Conservation (phyloP, 2,888 invertebrate genomes). For the Galeruca laticollis region DNA sequence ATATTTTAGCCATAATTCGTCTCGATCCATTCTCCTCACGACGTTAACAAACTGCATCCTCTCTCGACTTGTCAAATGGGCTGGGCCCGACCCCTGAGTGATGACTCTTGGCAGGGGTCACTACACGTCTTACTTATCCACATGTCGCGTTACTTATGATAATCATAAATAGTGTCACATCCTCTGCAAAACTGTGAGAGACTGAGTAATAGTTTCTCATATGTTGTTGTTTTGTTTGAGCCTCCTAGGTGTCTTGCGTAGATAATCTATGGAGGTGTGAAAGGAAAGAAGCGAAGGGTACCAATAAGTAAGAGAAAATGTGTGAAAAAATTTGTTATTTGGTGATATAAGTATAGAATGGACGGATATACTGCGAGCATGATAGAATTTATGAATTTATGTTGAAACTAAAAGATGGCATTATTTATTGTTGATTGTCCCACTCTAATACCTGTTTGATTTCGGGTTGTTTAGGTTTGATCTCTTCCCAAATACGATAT, state of each 20-base stretch:
- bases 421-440: no score
- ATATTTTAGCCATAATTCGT: slow-evolving; percentile 51
- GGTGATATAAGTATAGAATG: no score
- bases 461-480: no score
- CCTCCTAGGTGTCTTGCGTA: slow-evolving; percentile 25
- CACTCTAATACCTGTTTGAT: no score
- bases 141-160: slow-evolving; percentile 54
- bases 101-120: slow-evolving; percentile 42
- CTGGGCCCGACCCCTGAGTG: slow-evolving; percentile 40
- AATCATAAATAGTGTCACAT: slow-evolving; percentile 55
- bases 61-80: slow-evolving; percentile 41
- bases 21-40: slow-evolving; percentile 45
- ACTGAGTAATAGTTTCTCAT: slow-evolving; percentile 50
- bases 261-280: slow-evolving; percentile 13
- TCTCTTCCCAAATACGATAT: no score
- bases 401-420: no score
- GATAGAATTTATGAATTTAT: no score
- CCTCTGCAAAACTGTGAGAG: slow-evolving; percentile 51
- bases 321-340: no score
- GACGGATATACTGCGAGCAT: no score
- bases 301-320: neutral
- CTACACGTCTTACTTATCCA: slow-evolving; percentile 39
- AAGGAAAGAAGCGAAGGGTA: neutral
- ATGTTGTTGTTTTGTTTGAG: slow-evolving; percentile 48
- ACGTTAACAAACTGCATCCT: slow-evolving; percentile 43